Evolutionary conservation across 2,113 vertebrate species (phyloP), one percentile per base, ranked within the genome.

Genomic region (Cnemophilus loriae): DNA sequence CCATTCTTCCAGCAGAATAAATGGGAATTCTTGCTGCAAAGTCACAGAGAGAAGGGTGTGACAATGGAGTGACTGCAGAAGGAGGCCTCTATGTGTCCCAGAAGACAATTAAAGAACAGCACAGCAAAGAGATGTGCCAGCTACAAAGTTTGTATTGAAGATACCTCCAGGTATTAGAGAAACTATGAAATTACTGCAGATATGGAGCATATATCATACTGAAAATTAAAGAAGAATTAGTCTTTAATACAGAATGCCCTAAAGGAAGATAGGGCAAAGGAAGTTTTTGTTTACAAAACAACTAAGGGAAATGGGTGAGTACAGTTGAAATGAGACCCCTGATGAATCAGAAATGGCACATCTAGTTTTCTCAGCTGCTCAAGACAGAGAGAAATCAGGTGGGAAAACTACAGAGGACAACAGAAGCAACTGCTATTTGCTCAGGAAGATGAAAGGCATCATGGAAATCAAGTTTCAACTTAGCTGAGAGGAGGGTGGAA

Each of bases 361-460:
- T 71, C 82, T 91, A 74, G 75, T 91, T 96, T 92, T 59, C 81
- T 88, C 78, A 93, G 86, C 37, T 3, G 8, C 56, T 87, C 61
- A 59, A 94, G 83, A 92, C 68, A 79, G 60, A 91, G 86, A 82
- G 49, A 90, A 94, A 56, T 84, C 93, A 93, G 76, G 83, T 89
- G 88, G 92, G 95, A 95, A 87, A 92, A 90, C 87, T 85, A 75
- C 52, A 83, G 61, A 94, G 35, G 50, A 94, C 65, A 89, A 95
- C 56, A 90, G 63, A 97, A 90, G 69, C 79, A 82, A 78, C 55
- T 47, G 71, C 33, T 94, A 61, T 95, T 97, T 96, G 64, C 73
- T 94, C 87, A 91, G 60, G 35, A 93, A 95, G 86, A 94, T 91
- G 60, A 96, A 97, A 96, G 92, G 32, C 65, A 77, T 94, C 52